A percentile compares a stretch with the other conserved stretches of the same genome.
Conservation (phyloP, 1,140 invertebrate genomes). For the Nomia melanderi region DNA sequence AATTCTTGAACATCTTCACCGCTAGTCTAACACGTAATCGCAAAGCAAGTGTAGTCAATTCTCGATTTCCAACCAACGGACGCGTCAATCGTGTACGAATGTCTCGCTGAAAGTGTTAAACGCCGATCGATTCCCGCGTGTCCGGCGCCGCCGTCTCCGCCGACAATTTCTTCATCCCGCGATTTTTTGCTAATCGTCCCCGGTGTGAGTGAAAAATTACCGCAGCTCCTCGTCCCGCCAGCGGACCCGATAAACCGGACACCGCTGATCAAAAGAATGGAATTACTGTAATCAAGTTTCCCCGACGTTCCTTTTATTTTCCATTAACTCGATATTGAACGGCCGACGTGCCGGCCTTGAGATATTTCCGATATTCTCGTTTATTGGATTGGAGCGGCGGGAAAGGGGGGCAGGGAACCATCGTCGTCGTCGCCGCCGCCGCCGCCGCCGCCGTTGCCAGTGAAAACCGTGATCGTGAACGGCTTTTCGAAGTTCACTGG, state of each 20-base stretch:
- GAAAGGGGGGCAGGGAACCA: no score
- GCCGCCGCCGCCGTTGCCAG: no score
- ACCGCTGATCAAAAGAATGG: constrained; percentile 46
- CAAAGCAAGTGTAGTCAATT: no score
- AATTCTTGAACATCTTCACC: no score
- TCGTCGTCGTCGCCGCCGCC: no score
- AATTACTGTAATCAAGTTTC: constrained; percentile 51
- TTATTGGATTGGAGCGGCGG: constrained; percentile 24
- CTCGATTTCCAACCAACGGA: no score
- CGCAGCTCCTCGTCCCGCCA: constrained; percentile 10
- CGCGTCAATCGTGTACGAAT: no score
- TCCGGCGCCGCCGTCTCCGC: neutral
- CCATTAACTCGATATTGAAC: constrained; percentile 50
- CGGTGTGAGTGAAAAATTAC: constrained; percentile 39
- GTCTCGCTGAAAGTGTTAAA: no score
- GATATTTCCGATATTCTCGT: constrained; percentile 51
- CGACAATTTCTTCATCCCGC: neutral
- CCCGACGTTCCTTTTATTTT: constrained; percentile 43
- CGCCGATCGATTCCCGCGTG: no score
- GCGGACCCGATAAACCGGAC: constrained; percentile 41
- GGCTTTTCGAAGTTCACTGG: constrained; percentile 25
- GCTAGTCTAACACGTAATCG: no score
- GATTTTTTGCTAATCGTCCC: constrained; percentile 25
- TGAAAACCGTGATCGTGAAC: constrained; percentile 1
- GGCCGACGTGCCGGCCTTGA: constrained; percentile 40